Evolutionary conservation across 1,140 invertebrate genomes (phyloP).

Genomic region (Leptinotarsa lineolata): DNA sequence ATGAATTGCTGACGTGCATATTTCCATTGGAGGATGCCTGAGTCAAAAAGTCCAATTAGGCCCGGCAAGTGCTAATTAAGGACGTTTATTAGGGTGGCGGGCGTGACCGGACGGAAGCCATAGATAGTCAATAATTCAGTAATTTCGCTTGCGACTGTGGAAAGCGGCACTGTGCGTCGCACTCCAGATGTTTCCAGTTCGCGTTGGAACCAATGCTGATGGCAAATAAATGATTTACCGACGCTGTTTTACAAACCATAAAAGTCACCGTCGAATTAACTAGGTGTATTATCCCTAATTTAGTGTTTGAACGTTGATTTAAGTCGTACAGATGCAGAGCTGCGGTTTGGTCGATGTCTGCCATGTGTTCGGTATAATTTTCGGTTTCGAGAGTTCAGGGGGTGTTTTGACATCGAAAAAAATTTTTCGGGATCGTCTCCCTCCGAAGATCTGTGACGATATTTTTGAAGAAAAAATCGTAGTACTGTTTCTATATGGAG

Average conservation of each 20-base stretch:
- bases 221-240: conserved; percentile 31
- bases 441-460: too few species aligned
- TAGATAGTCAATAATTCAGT: conserved; percentile 38
- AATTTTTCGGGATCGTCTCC: too few species aligned
- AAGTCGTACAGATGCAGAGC: conserved; percentile 21
- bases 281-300: conserved; percentile 30
- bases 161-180: conserved; percentile 1
- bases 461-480: too few species aligned
- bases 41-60: conserved; percentile 14
- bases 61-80: conserved; percentile 19
- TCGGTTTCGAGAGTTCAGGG: neutral
- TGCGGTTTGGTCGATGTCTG: conserved; percentile 4
- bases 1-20: too few species aligned
- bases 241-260: conserved; percentile 29
- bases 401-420: neutral
- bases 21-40: neutral
- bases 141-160: conserved; percentile 27
- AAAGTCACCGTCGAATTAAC: conserved; percentile 28
- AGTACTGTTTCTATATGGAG: too few species aligned
- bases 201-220: conserved; percentile 24
- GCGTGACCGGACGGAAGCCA: conserved; percentile 34
- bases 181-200: conserved; percentile 32
- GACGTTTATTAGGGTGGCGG: conserved; percentile 25
- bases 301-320: conserved; percentile 25
- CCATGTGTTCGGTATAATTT: conserved; percentile 18